These are phyloP conservation scores for Palloptera scutellata DNA, from an alignment of 2,888 invertebrate genomes.

Conservation along the genomic window DNA sequence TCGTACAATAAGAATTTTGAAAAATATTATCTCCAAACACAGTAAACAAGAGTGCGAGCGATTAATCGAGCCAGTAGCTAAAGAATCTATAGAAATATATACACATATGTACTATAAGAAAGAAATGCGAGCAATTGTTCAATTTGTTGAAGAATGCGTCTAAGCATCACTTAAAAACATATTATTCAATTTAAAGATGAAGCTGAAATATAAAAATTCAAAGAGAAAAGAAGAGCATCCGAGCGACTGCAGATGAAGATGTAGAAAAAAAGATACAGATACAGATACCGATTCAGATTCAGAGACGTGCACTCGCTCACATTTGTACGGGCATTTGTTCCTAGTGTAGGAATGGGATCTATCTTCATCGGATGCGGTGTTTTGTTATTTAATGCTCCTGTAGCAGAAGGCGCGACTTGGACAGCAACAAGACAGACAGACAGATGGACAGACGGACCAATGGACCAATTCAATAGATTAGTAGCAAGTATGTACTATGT, in stretches of 20 bases:
- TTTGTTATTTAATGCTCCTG: too few species aligned
- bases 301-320: too few species aligned
- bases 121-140: constrained; percentile 48
- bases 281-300: not conserved
- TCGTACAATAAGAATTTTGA: too few species aligned
- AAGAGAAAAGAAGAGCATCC: not conserved
- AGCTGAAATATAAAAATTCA: not conserved
- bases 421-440: constrained; percentile 18
- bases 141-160: constrained; percentile 57
- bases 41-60: too few species aligned
- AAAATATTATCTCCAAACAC: too few species aligned
- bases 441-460: constrained; percentile 8
- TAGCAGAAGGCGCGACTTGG: not conserved
- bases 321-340: too few species aligned
- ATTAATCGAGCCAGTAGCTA: too few species aligned
- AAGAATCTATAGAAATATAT: too few species aligned
- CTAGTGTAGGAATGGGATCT: too few species aligned
- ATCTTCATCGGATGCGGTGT: too few species aligned
- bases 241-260: not conserved
- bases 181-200: constrained; percentile 52
- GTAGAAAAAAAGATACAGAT: not conserved
- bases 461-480: not conserved
- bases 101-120: too few species aligned
- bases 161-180: constrained; percentile 57
- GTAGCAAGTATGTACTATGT: too few species aligned